A percentile compares a stretch with the other conserved stretches of the same genome.
Evolutionary conservation across 2,797 vertebrate species (phyloP).

Genomic region (Chelmon rostratus): DNA sequence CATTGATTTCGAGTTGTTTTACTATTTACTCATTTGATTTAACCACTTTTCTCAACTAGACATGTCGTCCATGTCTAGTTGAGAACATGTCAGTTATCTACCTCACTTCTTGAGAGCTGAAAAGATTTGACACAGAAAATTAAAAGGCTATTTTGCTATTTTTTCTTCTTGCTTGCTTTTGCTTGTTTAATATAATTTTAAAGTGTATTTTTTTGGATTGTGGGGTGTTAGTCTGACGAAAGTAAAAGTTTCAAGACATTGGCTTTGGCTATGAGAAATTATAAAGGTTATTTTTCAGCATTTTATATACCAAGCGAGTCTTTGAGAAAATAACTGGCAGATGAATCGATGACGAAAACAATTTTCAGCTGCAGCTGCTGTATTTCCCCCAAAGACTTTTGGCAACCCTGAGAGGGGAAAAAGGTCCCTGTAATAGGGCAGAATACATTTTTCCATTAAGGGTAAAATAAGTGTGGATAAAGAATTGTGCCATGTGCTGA

Average conservation of each 20-base stretch:
- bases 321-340: slow-evolving; percentile 1
- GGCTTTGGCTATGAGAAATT: not conserved
- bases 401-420: not conserved
- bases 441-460: not conserved
- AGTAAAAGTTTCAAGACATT: not conserved
- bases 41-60: not conserved
- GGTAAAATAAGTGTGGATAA: slow-evolving; percentile 7
- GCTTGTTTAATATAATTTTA: not conserved
- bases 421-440: not conserved
- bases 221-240: not conserved
- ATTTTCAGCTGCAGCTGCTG: not conserved
- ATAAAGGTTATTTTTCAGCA: not conserved
- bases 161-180: too few species aligned
- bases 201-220: not conserved
- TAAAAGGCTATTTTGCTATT: not conserved
- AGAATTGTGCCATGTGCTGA: slow-evolving; percentile 1
- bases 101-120: not conserved
- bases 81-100: too few species aligned
- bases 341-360: not conserved
- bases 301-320: not conserved
- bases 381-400: not conserved
- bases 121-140: not conserved
- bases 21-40: not conserved
- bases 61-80: not conserved
- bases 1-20: not conserved